Percentiles rank a stretch among this genome's conserved stretches.
Evolutionary conservation across 2,888 invertebrate species (phyloP).

Genomic region (Phorcus lineatus): DNA sequence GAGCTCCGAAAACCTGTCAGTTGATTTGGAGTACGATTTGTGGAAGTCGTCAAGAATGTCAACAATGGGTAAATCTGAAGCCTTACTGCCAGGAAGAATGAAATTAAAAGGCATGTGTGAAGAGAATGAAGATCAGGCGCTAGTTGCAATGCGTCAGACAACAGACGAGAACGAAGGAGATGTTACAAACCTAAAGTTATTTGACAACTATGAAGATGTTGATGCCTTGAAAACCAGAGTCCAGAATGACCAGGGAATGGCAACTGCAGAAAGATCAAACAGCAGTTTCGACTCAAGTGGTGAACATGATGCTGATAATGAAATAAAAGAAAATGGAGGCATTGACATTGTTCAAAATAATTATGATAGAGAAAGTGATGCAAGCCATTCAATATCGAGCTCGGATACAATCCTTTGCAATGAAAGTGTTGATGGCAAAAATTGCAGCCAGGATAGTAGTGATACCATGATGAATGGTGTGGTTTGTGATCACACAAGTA

Average conservation of each 20-base stretch:
- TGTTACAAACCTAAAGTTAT: conserved; percentile 25
- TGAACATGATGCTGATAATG: not conserved
- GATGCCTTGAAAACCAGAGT: conserved; percentile 53
- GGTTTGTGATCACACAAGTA: not conserved
- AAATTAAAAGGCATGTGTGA: conserved; percentile 49
- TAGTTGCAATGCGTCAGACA: conserved; percentile 29
- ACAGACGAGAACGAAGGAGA: conserved; percentile 17
- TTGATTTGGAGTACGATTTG: not conserved
- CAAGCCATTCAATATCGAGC: conserved; percentile 5
- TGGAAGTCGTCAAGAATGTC: conserved; percentile 29
- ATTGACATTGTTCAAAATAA: conserved; percentile 14
- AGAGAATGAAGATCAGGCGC: conserved; percentile 30
- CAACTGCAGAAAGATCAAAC: not conserved
- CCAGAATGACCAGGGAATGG: not conserved
- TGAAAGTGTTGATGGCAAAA: conserved; percentile 17
- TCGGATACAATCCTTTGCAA: conserved; percentile 1
- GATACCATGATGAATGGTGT: not conserved
- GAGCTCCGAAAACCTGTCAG: not conserved
- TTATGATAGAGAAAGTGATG: not conserved
- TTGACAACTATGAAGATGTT: conserved; percentile 49
- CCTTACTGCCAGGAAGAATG: conserved; percentile 36
- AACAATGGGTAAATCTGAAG: conserved; percentile 33
- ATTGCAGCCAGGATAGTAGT: conserved; percentile 1
- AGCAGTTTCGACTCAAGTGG: not conserved
- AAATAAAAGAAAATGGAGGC: not conserved